Percentiles rank a stretch among this genome's conserved stretches.
These are phyloP conservation scores for Hirudinaria manillensis DNA, from an alignment of 2,888 invertebrate genomes.

Conservation along the genomic window DNA sequence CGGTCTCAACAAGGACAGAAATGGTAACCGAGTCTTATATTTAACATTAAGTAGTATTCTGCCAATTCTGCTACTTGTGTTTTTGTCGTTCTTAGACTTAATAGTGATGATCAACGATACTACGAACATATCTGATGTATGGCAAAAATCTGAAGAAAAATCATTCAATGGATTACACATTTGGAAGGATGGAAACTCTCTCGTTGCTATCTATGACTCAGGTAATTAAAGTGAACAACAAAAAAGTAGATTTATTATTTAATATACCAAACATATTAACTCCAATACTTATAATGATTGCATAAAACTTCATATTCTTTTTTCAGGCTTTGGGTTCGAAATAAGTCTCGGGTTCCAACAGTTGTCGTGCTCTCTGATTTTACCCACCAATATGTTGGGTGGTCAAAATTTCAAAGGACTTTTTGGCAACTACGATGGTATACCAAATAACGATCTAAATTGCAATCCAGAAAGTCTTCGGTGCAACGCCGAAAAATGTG, in stretches of 20 bases:
- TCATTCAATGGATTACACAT: no score
- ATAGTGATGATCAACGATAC: no score
- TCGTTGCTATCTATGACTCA: no score
- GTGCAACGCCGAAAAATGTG: background rate
- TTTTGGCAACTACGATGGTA: background rate
- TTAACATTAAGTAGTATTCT: background rate
- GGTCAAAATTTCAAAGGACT: background rate
- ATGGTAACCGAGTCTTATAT: background rate
- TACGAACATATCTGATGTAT: no score
- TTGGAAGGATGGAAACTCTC: no score
- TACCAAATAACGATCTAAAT: background rate
- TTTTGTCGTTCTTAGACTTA: no score
- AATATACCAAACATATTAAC: no score
- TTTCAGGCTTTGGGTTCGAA: constrained; percentile 17
- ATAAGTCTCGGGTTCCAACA: constrained; percentile 1
- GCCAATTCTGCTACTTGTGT: no score
- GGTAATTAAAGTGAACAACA: no score
- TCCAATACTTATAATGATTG: no score
- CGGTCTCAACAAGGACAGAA: background rate
- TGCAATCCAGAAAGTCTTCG: background rate
- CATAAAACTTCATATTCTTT: background rate
- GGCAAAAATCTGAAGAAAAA: no score
- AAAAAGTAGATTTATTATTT: no score
- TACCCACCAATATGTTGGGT: background rate
- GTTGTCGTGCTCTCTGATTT: background rate